Conservation (phyloP, 2,888 invertebrate genomes). For the Leucozona laternaria region DNA sequence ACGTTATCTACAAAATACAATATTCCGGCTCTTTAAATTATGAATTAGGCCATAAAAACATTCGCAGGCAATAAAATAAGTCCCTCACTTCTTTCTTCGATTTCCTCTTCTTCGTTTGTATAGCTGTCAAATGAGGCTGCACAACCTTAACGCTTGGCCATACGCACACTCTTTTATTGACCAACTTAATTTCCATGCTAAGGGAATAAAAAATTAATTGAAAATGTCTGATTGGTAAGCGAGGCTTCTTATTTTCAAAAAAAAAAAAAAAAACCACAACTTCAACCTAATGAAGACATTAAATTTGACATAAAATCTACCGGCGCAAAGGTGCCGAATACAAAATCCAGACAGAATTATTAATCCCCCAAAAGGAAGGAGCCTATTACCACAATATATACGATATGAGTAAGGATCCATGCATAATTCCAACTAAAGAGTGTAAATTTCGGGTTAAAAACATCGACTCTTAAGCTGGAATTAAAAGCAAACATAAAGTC, state of each 20-base stretch:
- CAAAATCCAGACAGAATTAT: slow-evolving; percentile 56
- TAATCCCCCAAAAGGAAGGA: slow-evolving; percentile 45
- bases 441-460: slow-evolving; percentile 58
- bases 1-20: slow-evolving; percentile 19
- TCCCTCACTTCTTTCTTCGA: slow-evolving; percentile 22
- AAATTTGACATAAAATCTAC: slow-evolving; percentile 66
- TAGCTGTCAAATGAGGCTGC: slow-evolving; percentile 46
- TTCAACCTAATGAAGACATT: slow-evolving; percentile 73
- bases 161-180: slow-evolving; percentile 46
- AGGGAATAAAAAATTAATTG: slow-evolving; percentile 73
- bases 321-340: slow-evolving; percentile 66
- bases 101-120: slow-evolving; percentile 43
- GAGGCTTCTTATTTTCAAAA: background rate
- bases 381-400: slow-evolving; percentile 10
- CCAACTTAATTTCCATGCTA: slow-evolving; percentile 64
- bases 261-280: slow-evolving; percentile 25
- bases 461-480: slow-evolving; percentile 58
- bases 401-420: slow-evolving; percentile 54
- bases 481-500: slow-evolving; percentile 71
- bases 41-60: slow-evolving; percentile 73
- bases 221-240: slow-evolving; percentile 69
- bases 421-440: slow-evolving; percentile 27
- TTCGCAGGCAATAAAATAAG: slow-evolving; percentile 68
- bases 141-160: background rate
- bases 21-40: slow-evolving; percentile 52